Evolutionary conservation across 2,797 vertebrate species (phyloP), one percentile per base, ranked within the genome.

Genomic region (Leptoclinus maculatus): DNA sequence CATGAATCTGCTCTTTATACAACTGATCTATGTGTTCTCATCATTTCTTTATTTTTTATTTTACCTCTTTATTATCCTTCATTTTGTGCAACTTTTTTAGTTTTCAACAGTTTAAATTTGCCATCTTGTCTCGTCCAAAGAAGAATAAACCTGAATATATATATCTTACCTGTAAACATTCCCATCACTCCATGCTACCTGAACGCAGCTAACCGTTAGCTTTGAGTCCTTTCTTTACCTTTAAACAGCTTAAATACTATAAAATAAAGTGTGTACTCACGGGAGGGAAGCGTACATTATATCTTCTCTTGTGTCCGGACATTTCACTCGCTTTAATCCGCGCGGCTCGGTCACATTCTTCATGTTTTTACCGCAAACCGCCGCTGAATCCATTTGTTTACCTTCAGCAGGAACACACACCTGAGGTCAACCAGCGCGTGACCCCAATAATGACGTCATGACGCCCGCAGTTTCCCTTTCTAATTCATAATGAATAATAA

Each of bases 351-450:
- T 90, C 88, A 90, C 93, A 95, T 94, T 81, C 77, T 87, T 87
- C 88, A 84, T 87, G 60, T 91, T 93, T 94, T 88, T 71, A 83
- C 65, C 82, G 74, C 76, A 71, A 56, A 80, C 11, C 66, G 60
- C 77, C 64, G 83, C 67, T 0, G 60, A 34, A 83, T 88, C 93
- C 94, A 95, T 96, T 94, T 96, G 95, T 95, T 95, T 94, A 95
- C 84, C 38, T 80, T 38, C 2, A 41, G 82, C 59, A 64, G 66
- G 88, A 93, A 39, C 12, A 7, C 47, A 47, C 65, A 68, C 84
- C 72, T 57, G 76, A 72, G 80, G 83, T 54, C 82, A 84, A 63
- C 57, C 75, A 39, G 43, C 63, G 3, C 58, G 74, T 89, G 87
- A 89, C 88, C 87, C 76, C 74, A 1, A 10, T 1, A 1, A 17